Base-by-base conservation (phyloP, 2,797 vertebrate species). In the Enteromius mattozi region DNA sequence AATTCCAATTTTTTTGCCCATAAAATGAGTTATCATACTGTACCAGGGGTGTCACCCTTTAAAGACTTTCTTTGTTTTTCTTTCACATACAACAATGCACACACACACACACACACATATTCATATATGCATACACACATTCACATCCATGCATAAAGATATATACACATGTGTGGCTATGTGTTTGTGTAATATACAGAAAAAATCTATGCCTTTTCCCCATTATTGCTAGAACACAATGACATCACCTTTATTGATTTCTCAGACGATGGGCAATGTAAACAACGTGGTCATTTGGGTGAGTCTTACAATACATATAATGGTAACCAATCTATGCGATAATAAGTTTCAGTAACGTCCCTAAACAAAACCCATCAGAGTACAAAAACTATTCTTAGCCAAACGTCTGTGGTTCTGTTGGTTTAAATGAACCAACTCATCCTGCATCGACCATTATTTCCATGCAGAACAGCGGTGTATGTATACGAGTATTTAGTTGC, bases 161-260 rank as follows among this genome's bases (percentile, higher is more conserved):
- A 19, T 19, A 35, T 40, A 42, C 4, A 24, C 19, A 10, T 21
- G 24, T 30, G 4, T 51, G 4, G 42, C 7, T 72, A 3, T 72
- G 42, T 17, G 17, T n/a, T 8, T 24, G 33, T 51, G 47, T 27
- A 17, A 12, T 54, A 6, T 24, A 47, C 17, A 66, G 35, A 6
- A 21, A 21, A 17, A 19, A 30, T 8, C 21, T 13, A 24, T 63
- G 35, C 1, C 24, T 51, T 75, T 75, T 0, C 49, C 42, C 35
- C 12, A 33, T 83, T 42, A 77, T 51, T 6, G 59, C 61, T 42
- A 19, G 13, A 42, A 69, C 27, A 45, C 71, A 82, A 88, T 88
- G 89, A 90, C 89, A 87, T 90, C 89, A 88, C 69, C 84, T 65
- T 83, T 89, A 89, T 90, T 86, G 88, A 88, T 88, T 85, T 85